Evolutionary conservation across 2,888 invertebrate species (phyloP).

Genomic region (Pantelozetes paolii): DNA sequence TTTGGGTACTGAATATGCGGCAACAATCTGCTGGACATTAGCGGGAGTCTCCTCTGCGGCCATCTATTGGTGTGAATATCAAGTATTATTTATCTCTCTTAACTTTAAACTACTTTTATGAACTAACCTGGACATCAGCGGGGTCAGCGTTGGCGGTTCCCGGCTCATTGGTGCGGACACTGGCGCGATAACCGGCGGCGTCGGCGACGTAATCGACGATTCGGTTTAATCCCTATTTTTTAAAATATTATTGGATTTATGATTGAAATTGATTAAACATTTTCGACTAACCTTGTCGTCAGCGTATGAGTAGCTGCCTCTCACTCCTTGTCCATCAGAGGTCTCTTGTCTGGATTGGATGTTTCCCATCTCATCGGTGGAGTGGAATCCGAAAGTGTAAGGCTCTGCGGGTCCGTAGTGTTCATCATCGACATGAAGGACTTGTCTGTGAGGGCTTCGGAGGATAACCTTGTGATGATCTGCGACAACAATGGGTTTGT

Average conservation of each 20-base stretch:
- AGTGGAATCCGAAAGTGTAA: slow-evolving; percentile 45
- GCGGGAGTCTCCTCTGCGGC: not conserved
- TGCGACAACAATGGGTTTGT: not conserved
- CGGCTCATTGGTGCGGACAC: slow-evolving; percentile 7
- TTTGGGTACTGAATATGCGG: slow-evolving; percentile 9
- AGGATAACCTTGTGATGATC: not conserved
- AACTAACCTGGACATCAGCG: slow-evolving; percentile 25
- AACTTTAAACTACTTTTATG: too few species aligned
- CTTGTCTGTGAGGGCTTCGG: not conserved
- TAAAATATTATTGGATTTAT: not conserved
- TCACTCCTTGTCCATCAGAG: slow-evolving; percentile 43
- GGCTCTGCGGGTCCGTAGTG: slow-evolving; percentile 41
- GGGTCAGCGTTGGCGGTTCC: slow-evolving; percentile 26
- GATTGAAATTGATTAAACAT: not conserved
- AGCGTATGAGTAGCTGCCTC: slow-evolving; percentile 45
- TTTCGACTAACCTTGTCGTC: slow-evolving; percentile 38
- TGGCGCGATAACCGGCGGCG: slow-evolving; percentile 14
- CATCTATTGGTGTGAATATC: not conserved
- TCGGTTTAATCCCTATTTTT: not conserved
- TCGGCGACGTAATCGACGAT: slow-evolving; percentile 20
- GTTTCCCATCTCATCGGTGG: slow-evolving; percentile 45
- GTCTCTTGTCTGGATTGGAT: slow-evolving; percentile 43
- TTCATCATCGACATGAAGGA: not conserved
- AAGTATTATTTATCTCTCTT: too few species aligned
- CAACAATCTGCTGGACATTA: not conserved